phyloP scores from a whole-genome alignment of 1,140 invertebrate genomes.

The Eubasilissa regina region DNA sequence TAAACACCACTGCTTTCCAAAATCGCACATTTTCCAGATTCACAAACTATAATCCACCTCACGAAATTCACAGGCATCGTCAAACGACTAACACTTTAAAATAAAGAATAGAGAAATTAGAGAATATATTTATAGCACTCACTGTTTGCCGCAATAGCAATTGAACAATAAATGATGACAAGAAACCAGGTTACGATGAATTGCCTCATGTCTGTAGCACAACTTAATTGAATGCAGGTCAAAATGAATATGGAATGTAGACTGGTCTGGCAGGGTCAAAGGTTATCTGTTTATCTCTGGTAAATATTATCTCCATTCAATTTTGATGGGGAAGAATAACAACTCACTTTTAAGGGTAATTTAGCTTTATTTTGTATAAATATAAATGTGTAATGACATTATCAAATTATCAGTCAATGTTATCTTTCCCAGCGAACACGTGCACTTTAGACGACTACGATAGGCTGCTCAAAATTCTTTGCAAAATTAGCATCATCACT shows the following conservation, averaged over 20 bases:
- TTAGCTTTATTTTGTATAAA: conserved; percentile 38
- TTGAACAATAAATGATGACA: conserved; percentile 39
- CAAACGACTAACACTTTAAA: background rate
- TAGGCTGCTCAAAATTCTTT: too few species aligned
- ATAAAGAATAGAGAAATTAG: background rate
- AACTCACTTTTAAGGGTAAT: conserved; percentile 16
- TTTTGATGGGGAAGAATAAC: conserved; percentile 24
- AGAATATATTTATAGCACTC: conserved; percentile 21
- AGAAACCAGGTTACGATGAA: conserved; percentile 13
- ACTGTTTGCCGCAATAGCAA: conserved; percentile 26
- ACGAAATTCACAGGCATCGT: background rate
- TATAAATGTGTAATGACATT: conserved; percentile 14
- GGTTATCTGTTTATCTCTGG: conserved; percentile 32
- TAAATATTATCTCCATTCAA: conserved; percentile 22
- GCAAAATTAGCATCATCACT: too few species aligned
- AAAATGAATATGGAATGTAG: conserved; percentile 33
- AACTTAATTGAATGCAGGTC: conserved; percentile 50
- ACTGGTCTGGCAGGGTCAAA: conserved; percentile 29
- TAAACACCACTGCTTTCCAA: background rate
- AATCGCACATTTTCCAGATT: background rate
- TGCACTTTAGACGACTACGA: background rate
- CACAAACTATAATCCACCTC: background rate
- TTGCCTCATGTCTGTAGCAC: conserved; percentile 29
- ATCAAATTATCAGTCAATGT: conserved; percentile 6
- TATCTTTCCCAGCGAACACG: background rate